Evolutionary conservation across 53 echinoderm and acorn worm species (phyloP).

Genomic region (Paelopatides confundens): DNA sequence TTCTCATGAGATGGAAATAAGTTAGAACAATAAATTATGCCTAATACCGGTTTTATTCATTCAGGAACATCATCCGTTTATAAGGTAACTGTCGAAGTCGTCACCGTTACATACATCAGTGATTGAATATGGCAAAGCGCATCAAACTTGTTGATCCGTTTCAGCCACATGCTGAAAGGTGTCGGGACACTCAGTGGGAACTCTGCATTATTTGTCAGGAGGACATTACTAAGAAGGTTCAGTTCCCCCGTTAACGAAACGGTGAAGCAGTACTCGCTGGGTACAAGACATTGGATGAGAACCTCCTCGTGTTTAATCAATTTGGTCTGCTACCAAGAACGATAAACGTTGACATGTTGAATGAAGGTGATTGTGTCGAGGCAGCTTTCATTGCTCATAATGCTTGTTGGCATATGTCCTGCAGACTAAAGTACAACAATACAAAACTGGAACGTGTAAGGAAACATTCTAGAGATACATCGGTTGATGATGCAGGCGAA

Average conservation of each 20-base stretch:
- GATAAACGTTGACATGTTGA: conserved; percentile 27
- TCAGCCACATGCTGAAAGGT: conserved; percentile 32
- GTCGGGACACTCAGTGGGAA: conserved; percentile 28
- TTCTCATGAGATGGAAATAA: too few species aligned
- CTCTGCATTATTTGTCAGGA: conserved; percentile 43
- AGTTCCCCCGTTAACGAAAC: background rate
- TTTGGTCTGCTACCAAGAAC: conserved; percentile 8
- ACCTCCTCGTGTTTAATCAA: conserved; percentile 34
- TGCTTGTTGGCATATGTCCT: conserved; percentile 42
- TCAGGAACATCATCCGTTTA: too few species aligned
- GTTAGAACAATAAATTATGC: too few species aligned
- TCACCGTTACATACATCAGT: too few species aligned
- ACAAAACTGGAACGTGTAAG: background rate
- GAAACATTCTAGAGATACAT: background rate
- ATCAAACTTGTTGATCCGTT: too few species aligned
- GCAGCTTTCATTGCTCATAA: conserved; percentile 38
- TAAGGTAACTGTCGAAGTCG: too few species aligned
- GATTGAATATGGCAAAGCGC: too few species aligned
- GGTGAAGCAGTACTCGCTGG: background rate
- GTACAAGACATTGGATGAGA: conserved; percentile 23
- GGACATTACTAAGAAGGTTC: background rate
- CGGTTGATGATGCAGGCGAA: background rate
- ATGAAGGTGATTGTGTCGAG: conserved; percentile 46
- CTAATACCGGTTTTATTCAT: too few species aligned
- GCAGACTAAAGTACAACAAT: conserved; percentile 29